These are phyloP conservation scores for Pachyramphus minor DNA, from an alignment of 2,113 vertebrate species.

Conservation along the genomic window DNA sequence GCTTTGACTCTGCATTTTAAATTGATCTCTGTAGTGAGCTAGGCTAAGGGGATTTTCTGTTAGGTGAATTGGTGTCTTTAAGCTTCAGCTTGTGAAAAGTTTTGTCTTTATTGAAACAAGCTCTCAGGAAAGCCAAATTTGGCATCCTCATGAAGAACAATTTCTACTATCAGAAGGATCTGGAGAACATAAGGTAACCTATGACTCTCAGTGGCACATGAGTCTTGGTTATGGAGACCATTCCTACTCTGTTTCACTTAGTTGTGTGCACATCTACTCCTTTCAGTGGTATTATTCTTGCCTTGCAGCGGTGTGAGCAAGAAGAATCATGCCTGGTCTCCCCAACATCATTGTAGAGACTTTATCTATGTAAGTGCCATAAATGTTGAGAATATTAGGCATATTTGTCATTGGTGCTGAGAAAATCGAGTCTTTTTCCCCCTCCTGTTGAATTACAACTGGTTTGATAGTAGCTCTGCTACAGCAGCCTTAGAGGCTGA, in stretches of 20 bases:
- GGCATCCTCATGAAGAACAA: neutral
- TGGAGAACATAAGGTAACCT: neutral
- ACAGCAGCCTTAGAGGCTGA: neutral
- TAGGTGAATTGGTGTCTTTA: neutral
- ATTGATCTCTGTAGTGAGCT: neutral
- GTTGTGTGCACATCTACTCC: neutral
- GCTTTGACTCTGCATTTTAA: neutral
- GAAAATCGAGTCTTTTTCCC: neutral
- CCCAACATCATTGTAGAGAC: neutral
- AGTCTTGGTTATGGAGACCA: neutral
- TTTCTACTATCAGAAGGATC: neutral
- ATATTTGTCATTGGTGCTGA: conserved; percentile 17
- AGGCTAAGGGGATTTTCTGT: neutral
- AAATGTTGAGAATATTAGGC: conserved; percentile 18
- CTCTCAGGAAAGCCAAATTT: neutral
- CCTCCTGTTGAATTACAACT: conserved; percentile 1
- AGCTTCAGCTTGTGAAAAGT: neutral
- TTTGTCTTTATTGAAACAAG: neutral
- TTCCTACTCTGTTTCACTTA: neutral
- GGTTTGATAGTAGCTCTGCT: neutral
- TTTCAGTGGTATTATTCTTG: neutral
- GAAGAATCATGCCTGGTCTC: neutral
- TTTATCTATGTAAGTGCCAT: neutral
- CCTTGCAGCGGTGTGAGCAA: neutral
- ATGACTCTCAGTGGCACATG: neutral